Evolutionary conservation across 2,797 vertebrate genomes (phyloP).

Genomic region (Phylloscopus collybita): DNA sequence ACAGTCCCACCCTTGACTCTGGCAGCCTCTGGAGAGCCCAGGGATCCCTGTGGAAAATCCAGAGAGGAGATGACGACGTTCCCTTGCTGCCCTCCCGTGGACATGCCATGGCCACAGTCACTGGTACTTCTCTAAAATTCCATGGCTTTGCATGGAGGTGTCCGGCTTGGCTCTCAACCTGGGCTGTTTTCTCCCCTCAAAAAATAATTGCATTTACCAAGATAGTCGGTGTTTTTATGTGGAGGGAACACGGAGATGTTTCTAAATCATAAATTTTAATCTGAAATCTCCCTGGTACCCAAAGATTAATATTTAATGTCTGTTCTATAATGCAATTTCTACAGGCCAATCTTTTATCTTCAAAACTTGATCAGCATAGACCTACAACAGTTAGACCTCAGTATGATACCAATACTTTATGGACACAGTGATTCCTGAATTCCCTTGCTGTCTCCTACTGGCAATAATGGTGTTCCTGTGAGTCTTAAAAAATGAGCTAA

Average conservation of each 20-base stretch:
- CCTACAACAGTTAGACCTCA: not conserved
- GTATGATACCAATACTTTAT: not conserved
- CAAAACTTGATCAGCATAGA: constrained; percentile 26
- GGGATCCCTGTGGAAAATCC: not conserved
- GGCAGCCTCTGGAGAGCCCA: rapidly evolving
- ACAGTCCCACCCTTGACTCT: rapidly evolving
- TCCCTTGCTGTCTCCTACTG: not conserved
- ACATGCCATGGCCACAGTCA: not conserved
- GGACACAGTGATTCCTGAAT: not conserved
- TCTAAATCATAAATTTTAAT: constrained; percentile 63
- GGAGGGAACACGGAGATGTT: not conserved
- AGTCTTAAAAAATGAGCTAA: not conserved
- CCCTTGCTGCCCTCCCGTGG: constrained; percentile 54
- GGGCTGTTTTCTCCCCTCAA: not conserved
- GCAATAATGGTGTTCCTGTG: not conserved
- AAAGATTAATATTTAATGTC: constrained; percentile 63
- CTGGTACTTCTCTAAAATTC: not conserved
- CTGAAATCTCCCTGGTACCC: not conserved
- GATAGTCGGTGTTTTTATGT: not conserved
- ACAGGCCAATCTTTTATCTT: constrained; percentile 55
- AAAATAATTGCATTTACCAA: not conserved
- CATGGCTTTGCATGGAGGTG: rapidly evolving
- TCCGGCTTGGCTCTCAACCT: not conserved
- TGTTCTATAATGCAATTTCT: constrained; percentile 34
- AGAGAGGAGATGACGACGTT: not conserved